A percentile compares a stretch with the other conserved stretches of the same genome.
Evolutionary conservation across 2,797 vertebrate species (phyloP).

Genomic region (Catostomus latipinnis): DNA sequence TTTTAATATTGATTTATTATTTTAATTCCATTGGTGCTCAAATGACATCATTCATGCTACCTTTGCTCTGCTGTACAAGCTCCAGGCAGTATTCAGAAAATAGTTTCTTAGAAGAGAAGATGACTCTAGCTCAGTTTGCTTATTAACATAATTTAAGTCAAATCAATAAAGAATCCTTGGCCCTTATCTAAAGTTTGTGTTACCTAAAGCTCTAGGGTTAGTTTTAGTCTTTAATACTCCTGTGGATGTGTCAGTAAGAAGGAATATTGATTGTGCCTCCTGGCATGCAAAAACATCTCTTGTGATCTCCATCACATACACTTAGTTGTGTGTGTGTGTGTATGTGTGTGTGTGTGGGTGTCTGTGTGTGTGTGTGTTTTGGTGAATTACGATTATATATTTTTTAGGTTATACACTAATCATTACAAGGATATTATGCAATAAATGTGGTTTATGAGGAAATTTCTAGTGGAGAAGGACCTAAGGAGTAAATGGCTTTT

Average conservation of each 20-base stretch:
- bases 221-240: conserved; percentile 26
- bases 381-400: too few relatives aligned
- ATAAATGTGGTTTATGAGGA: too few relatives aligned
- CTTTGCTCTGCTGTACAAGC: conserved; percentile 21
- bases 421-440: too few relatives aligned
- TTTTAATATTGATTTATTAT: too few relatives aligned
- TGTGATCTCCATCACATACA: neutral
- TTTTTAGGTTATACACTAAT: too few relatives aligned
- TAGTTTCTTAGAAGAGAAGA: neutral
- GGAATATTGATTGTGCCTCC: conserved; percentile 36
- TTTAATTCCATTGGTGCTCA: neutral
- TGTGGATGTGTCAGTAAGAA: conserved; percentile 31
- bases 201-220: conserved; percentile 10
- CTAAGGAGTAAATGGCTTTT: too few relatives aligned
- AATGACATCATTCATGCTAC: neutral
- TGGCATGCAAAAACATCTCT: conserved; percentile 19
- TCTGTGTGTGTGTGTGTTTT: too few relatives aligned
- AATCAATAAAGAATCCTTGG: conserved; percentile 22
- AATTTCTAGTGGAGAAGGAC: too few relatives aligned
- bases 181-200: conserved; percentile 3
- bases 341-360: too few relatives aligned
- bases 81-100: conserved; percentile 4
- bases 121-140: conserved; percentile 6
- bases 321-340: too few relatives aligned
- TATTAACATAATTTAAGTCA: conserved; percentile 30